These are phyloP conservation scores for Drosophila diplacantha DNA, from an alignment of 2,888 invertebrate genomes.

Conservation along the genomic window DNA sequence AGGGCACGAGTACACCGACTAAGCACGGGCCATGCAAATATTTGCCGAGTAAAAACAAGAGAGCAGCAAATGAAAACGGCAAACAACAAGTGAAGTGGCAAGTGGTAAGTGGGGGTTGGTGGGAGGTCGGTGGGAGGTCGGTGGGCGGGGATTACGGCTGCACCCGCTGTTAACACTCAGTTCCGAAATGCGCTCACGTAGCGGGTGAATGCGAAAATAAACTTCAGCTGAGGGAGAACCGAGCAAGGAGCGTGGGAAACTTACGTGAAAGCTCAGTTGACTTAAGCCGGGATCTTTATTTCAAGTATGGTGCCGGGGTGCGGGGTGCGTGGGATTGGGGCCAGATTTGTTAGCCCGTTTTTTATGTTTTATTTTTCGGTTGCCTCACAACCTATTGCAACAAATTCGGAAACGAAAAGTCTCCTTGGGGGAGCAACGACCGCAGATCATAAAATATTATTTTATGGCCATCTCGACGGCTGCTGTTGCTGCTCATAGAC, in stretches of 20 bases:
- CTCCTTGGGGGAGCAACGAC: conserved; percentile 32
- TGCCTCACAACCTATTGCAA: conserved; percentile 28
- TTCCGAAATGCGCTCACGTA: conserved; percentile 39
- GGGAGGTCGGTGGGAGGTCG: neutral
- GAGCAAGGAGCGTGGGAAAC: conserved; percentile 18
- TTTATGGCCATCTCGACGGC: conserved; percentile 50
- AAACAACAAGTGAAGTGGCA: conserved; percentile 23
- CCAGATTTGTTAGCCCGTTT: conserved; percentile 35
- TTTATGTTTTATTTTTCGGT: neutral
- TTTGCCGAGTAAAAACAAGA: conserved; percentile 26
- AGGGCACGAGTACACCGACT: conserved; percentile 20
- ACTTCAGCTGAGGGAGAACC: conserved; percentile 4
- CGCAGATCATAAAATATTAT: conserved; percentile 54
- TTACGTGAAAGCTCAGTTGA: conserved; percentile 37
- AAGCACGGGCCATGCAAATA: conserved; percentile 29
- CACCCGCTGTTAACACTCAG: conserved; percentile 28
- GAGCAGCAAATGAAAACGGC: conserved; percentile 34
- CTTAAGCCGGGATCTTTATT: conserved; percentile 38
- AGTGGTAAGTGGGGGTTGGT: neutral
- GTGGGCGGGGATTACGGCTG: conserved; percentile 10
- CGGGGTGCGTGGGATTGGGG: conserved; percentile 6
- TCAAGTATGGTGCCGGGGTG: neutral
- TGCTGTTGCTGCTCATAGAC: conserved; percentile 26
- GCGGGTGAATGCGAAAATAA: conserved; percentile 29
- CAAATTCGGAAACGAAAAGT: conserved; percentile 36